Base-by-base conservation (phyloP, 2,888 invertebrate genomes). In the Orthosia cruda region DNA sequence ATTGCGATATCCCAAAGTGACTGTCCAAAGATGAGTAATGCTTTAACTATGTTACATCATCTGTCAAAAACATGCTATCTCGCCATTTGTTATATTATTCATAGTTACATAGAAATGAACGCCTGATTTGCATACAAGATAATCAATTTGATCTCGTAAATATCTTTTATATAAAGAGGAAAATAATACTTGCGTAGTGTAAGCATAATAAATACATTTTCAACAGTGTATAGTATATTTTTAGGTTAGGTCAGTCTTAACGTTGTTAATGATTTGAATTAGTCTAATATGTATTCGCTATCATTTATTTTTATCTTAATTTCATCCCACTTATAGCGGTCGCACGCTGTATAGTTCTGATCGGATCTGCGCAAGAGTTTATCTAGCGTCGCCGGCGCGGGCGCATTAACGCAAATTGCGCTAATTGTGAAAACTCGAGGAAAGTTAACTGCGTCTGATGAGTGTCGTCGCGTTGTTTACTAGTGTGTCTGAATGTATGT, bases 341-440 rank as follows among this genome's bases (percentile, higher is more conserved):
- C 80, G 66, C 88, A 88, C 81, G 81, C 83, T 87, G 84, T 85
- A 84, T 74, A 82, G 80, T 71, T 59, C 80, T 77, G 87, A 92
- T 91, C 88, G 75, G 88, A 92, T 92, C 91, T 91, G 87, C 86
- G 90, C 89, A 84, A 82, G 87, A 90, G 90, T 90, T 91, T 91
- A 92, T 93, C 91, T 91, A 80, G 84, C 87, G 84, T 86, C 84
- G 81, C 73, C 85, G 72, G 72, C 79, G 77, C 80, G 66, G 78
- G 82, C 84, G 86, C 89, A 91, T 91, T 92, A 91, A 86, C 90
- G 89, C 91, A 92, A 92, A 93, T 93, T 91, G 90, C 91, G 89
- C 90, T 95, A 94, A 94, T 94, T 92, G 91, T 93, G 91, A 92
- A 93, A 93, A 94, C 92, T 88, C 82, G 86, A 90, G 81, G 92